A percentile compares a stretch with the other conserved stretches of the same genome.
These are phyloP conservation scores for Nomada flava DNA, from an alignment of 2,888 invertebrate genomes.

Conservation along the genomic window DNA sequence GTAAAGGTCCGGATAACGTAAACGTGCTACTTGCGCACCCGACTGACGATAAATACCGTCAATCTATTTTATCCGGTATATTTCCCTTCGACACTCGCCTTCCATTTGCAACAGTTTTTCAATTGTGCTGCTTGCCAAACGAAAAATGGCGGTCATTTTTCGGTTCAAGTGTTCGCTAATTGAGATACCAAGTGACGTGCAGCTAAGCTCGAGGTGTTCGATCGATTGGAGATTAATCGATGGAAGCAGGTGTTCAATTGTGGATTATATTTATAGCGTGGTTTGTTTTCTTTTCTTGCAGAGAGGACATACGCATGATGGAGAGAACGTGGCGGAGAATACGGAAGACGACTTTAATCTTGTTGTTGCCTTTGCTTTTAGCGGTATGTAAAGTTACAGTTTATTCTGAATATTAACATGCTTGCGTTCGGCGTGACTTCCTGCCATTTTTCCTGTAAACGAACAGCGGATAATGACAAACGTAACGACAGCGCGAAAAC, in stretches of 20 bases:
- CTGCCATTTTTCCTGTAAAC: neutral
- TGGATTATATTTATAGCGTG: slow-evolving; percentile 32
- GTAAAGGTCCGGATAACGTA: slow-evolving; percentile 25
- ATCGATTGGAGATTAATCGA: neutral
- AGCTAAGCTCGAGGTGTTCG: neutral
- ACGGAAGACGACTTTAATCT: slow-evolving; percentile 78
- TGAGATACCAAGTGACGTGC: neutral
- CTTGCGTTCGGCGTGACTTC: neutral
- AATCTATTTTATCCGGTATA: slow-evolving; percentile 14
- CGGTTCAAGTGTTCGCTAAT: neutral
- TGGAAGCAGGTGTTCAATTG: neutral
- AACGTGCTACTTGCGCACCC: slow-evolving; percentile 52
- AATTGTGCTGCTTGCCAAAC: neutral
- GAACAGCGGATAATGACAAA: neutral
- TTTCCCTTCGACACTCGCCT: neutral
- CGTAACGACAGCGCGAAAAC: neutral
- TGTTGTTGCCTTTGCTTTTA: slow-evolving; percentile 79
- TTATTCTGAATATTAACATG: neutral
- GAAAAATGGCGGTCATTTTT: neutral
- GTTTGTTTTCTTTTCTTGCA: slow-evolving; percentile 69
- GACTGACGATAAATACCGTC: slow-evolving; percentile 34
- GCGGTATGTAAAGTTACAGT: slow-evolving; percentile 77
- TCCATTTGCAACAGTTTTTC: neutral
- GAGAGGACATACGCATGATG: slow-evolving; percentile 77
- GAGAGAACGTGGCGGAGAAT: slow-evolving; percentile 83